Evolutionary conservation across 2,797 vertebrate genomes (phyloP).

Genomic region (Oreonectes daqikongensis): DNA sequence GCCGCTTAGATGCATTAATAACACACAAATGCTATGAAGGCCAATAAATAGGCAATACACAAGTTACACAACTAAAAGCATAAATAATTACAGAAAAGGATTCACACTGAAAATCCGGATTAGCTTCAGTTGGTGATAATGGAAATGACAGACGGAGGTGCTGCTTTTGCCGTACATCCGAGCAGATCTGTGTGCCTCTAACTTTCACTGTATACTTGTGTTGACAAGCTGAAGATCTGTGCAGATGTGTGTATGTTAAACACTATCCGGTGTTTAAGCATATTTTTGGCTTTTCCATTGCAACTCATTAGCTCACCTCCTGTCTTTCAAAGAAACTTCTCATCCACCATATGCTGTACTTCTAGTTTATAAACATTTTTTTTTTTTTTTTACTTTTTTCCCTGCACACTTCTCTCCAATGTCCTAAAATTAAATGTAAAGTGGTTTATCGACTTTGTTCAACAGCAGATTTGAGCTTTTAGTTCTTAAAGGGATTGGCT

Average conservation of each 20-base stretch:
- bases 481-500: conserved; percentile 16
- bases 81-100: not conserved
- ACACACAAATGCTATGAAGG: not conserved
- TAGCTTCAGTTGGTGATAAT: not conserved
- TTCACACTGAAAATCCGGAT: not conserved
- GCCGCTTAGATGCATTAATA: not conserved
- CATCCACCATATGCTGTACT: conserved; percentile 30
- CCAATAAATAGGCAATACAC: not conserved
- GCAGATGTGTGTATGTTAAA: conserved; percentile 25
- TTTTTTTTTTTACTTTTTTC: conserved; percentile 11
- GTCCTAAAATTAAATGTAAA: too few relatives aligned
- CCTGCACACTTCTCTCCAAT: not conserved
- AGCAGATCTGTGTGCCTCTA: not conserved
- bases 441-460: conserved; percentile 35
- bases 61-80: not conserved
- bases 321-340: conserved; percentile 29
- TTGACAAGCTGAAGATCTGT: conserved; percentile 14
- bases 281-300: conserved; percentile 24
- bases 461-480: conserved; percentile 10
- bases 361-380: not conserved
- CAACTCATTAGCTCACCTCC: conserved; percentile 41
- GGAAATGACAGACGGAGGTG: not conserved
- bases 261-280: conserved; percentile 14
- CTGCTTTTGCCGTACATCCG: not conserved
- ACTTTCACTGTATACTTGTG: not conserved